phyloP scores from a whole-genome alignment of 2,113 vertebrate species.

The Alethe diademata region DNA sequence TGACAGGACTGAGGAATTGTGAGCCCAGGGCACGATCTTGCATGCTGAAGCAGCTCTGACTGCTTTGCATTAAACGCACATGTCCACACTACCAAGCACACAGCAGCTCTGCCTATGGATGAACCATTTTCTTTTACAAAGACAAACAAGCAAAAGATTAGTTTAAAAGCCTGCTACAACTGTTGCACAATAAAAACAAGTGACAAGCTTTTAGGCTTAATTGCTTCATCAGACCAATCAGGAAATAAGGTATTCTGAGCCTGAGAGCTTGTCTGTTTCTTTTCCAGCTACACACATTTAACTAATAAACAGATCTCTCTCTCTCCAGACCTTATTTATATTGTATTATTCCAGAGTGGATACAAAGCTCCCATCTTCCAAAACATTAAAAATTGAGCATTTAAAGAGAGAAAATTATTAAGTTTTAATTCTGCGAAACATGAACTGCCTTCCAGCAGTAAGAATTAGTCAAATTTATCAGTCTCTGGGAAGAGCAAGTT shows the following conservation, averaged over 20 bases:
- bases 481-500: background rate
- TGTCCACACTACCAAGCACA: background rate
- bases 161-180: conserved; percentile 25
- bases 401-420: background rate
- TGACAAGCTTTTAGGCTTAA: conserved; percentile 41
- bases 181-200: background rate
- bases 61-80: background rate
- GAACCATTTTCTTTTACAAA: background rate
- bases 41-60: background rate
- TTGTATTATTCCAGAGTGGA: background rate
- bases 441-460: background rate
- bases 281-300: background rate
- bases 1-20: conserved; percentile 53
- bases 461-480: background rate
- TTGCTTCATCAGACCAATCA: conserved; percentile 1
- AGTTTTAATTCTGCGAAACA: background rate
- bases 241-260: background rate
- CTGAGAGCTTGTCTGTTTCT: background rate
- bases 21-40: background rate
- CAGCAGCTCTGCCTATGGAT: background rate
- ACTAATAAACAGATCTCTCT: background rate
- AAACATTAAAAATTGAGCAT: background rate
- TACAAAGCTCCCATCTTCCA: background rate
- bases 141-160: conserved; percentile 5
- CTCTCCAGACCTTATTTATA: background rate